Conservation (phyloP, 1,140 invertebrate genomes). For the Drosophila gunungcola region DNA sequence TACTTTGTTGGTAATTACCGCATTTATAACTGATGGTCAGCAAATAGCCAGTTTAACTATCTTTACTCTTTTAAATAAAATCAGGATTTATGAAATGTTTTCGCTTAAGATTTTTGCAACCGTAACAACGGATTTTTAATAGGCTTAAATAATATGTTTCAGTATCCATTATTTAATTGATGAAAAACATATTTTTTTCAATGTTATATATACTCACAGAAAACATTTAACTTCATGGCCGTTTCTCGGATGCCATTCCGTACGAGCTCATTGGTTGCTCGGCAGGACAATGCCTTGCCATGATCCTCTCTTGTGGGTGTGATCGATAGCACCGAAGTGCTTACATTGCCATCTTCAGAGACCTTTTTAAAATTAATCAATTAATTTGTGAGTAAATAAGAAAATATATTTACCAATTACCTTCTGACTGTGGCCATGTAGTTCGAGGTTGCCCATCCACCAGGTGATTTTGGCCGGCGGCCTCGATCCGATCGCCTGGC, state of each 20-base stretch:
- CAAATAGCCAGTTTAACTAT: background rate
- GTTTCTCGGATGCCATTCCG: conserved; percentile 90
- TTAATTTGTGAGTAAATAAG: background rate
- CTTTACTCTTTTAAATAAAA: background rate
- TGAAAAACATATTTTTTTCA: background rate
- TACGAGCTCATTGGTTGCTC: conserved; percentile 91
- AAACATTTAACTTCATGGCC: conserved; percentile 92
- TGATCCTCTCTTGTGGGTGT: conserved; percentile 91
- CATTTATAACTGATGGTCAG: too few relatives aligned
- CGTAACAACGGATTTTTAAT: background rate
- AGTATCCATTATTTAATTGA: background rate
- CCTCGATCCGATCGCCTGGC: conserved; percentile 91
- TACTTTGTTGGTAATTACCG: too few relatives aligned
- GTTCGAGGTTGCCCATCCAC: conserved; percentile 90
- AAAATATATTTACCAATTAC: conserved; percentile 6
- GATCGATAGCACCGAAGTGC: conserved; percentile 90
- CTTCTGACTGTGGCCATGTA: conserved; percentile 85
- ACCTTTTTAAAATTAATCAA: conserved; percentile 86
- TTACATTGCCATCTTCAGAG: conserved; percentile 91
- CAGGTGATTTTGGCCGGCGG: conserved; percentile 92
- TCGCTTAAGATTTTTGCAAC: background rate
- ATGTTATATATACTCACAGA: conserved; percentile 89
- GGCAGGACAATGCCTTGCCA: conserved; percentile 91
- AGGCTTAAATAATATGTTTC: conserved; percentile 1
- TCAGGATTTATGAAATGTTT: background rate